Base-by-base conservation (phyloP, 64 coral and sea anemone genomes). In the Cladopsammia gracilis region DNA sequence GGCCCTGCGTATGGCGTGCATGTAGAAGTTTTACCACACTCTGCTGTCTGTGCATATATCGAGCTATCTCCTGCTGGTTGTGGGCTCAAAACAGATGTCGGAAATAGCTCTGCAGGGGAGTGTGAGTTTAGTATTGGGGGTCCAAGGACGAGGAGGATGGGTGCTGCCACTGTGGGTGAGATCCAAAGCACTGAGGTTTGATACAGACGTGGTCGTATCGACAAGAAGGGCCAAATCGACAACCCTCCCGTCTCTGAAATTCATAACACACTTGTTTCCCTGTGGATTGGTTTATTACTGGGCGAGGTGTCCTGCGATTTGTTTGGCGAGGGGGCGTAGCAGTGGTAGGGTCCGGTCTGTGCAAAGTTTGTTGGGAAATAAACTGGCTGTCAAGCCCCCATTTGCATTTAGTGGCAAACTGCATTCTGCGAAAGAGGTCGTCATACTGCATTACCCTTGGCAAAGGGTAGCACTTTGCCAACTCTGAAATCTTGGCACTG, bases 241-340 rank as follows among this genome's bases (percentile, higher is more conserved):
- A 87, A 50, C 84, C 84, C 24, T 73, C 49, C 20, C 84, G 15
- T 20, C 48, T 15, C 62, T 86, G 62, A n/a, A 66, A 85, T 56
- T 90, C 76, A 80, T 72, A 90, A 48, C 77, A 90, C 62, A 90
- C 77, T 59, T 83, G 77, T 50, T 91, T 91, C 53, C 89, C 77
- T 91, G 77, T 89, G 24, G 15, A 51, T 76, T 52, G 87, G 68
- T 89, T 89, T 75, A 77, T 44, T 70, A 25, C 58, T 62, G 75
- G 53, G 56, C 72, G 70, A 73, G 71, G 45, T 48, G 87, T 16
- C 75, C 75, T 89, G 54, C 57, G 66, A 69, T n/a, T 53, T 62
- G 58, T 46, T 69, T 62, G 76, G 64, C 68, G 10, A 15, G 76
- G 13, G 58, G 88, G 64, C 79, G 56, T 70, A 9, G n/a, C 12